Conservation (phyloP, 1,140 invertebrate species). For the Oryctes rhinoceros region DNA sequence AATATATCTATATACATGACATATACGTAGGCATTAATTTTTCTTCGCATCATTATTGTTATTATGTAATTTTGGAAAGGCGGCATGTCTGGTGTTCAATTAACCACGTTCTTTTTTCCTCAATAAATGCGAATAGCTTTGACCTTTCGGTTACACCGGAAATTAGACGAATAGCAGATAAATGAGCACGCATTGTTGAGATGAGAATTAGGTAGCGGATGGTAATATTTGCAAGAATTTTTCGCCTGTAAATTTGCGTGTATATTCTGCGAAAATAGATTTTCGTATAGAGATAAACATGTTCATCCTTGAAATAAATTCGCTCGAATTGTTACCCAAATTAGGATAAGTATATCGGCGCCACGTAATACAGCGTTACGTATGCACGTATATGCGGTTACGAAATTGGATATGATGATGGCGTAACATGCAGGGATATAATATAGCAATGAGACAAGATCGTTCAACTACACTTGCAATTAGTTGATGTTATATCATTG, state of each 20-base stretch:
- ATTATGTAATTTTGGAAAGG: slow-evolving; percentile 10
- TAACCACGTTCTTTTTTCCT: not conserved
- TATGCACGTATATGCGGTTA: too few relatives aligned
- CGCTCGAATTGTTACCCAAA: too few relatives aligned
- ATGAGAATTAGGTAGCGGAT: not conserved
- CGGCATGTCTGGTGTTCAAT: not conserved
- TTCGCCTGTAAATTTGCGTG: not conserved
- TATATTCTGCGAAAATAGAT: not conserved
- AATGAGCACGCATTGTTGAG: not conserved
- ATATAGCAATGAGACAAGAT: too few relatives aligned
- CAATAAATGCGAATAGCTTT: not conserved
- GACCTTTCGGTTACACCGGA: slow-evolving; percentile 17
- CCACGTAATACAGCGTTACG: too few relatives aligned
- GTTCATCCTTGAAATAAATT: too few relatives aligned
- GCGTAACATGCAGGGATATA: too few relatives aligned
- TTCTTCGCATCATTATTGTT: not conserved
- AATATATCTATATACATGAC: too few relatives aligned
- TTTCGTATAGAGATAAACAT: too few relatives aligned
- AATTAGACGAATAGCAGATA: slow-evolving; percentile 2
- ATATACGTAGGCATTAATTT: not conserved
- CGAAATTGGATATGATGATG: too few relatives aligned
- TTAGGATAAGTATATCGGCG: too few relatives aligned
- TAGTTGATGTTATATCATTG: too few relatives aligned
- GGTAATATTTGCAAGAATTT: not conserved
- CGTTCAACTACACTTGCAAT: too few relatives aligned